Percentiles rank a stretch among this genome's conserved stretches.
These are phyloP conservation scores for Carterocephalus palaemon DNA, from an alignment of 2,888 invertebrate genomes.

Conservation along the genomic window DNA sequence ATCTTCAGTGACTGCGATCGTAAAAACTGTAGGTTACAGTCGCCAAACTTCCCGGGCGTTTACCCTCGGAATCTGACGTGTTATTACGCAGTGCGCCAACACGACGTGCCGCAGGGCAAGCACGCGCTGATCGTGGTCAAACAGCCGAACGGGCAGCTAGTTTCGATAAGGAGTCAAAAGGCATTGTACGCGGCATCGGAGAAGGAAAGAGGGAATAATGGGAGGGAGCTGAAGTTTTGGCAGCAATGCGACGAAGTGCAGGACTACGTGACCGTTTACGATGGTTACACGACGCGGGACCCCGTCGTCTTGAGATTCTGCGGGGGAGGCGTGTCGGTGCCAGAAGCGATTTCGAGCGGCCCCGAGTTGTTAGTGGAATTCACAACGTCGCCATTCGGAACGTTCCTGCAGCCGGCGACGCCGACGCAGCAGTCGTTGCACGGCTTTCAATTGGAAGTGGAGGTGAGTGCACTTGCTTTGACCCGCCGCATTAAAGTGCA, in stretches of 20 bases:
- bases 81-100: constrained; percentile 93
- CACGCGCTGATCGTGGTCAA: constrained; percentile 92
- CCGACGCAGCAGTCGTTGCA: constrained; percentile 87
- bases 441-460: constrained; percentile 93
- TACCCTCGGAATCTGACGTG: constrained; percentile 97
- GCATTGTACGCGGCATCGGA: constrained; percentile 80
- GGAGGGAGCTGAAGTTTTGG: constrained; percentile 84
- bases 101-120: constrained; percentile 91
- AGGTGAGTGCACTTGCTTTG: constrained; percentile 47
- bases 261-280: constrained; percentile 93
- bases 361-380: constrained; percentile 93
- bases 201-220: constrained; percentile 79
- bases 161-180: constrained; percentile 89
- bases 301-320: constrained; percentile 94
- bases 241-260: constrained; percentile 91
- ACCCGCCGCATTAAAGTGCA: constrained; percentile 12
- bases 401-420: constrained; percentile 89
- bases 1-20: constrained; percentile 95
- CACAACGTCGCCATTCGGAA: constrained; percentile 92
- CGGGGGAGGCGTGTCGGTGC: constrained; percentile 91
- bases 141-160: constrained; percentile 90
- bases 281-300: constrained; percentile 92
- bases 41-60: constrained; percentile 94
- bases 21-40: constrained; percentile 92
- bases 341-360: constrained; percentile 91